These are phyloP conservation scores for Cavia aperea DNA, from an alignment of 2,113 vertebrate genomes.

Conservation along the genomic window DNA sequence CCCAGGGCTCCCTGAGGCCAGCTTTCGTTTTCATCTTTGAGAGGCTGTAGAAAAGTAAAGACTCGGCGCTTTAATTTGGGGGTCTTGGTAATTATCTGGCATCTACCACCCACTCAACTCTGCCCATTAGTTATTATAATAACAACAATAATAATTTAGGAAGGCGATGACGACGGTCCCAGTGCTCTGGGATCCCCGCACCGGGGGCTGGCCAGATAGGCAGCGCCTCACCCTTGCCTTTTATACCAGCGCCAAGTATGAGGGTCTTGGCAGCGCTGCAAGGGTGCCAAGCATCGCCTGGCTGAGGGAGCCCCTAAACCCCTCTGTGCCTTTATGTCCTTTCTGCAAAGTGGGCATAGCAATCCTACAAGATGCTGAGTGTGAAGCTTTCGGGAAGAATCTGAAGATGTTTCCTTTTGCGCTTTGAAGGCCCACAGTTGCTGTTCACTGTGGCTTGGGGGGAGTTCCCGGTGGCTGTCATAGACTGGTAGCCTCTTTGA, in stretches of 20 bases:
- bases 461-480: background rate
- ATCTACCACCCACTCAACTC: constrained; percentile 65
- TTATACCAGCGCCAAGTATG: background rate
- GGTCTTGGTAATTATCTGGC: constrained; percentile 66
- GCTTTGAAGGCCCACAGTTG: background rate
- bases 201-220: background rate
- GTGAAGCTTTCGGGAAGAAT: background rate
- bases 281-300: background rate
- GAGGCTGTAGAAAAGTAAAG: constrained; percentile 59
- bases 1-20: constrained; percentile 31
- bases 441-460: background rate
- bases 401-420: background rate
- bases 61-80: constrained; percentile 63
- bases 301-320: background rate
- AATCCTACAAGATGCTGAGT: background rate
- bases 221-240: background rate
- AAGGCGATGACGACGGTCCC: constrained; percentile 23
- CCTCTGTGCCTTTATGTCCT: background rate
- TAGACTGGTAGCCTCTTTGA: background rate
- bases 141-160: constrained; percentile 70
- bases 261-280: background rate
- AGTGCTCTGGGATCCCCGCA: background rate
- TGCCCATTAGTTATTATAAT: constrained; percentile 70
- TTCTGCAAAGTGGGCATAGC: background rate
- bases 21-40: constrained; percentile 61